Conservation (phyloP, 2,888 invertebrate genomes). For the Rotaria socialis region DNA sequence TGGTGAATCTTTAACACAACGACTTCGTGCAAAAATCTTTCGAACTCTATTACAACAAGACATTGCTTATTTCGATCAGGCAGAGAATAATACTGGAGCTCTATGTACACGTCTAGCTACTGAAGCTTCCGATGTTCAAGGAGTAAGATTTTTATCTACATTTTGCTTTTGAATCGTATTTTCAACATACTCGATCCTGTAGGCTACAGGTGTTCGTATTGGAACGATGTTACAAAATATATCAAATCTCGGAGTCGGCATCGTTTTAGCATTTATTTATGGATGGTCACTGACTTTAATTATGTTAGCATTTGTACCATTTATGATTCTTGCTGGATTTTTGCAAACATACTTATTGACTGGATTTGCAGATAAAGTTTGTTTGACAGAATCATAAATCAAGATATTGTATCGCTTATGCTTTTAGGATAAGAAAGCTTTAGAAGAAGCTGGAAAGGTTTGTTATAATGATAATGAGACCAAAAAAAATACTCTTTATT, state of each 20-base stretch:
- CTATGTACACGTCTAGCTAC: slow-evolving; percentile 57
- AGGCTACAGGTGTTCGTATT: slow-evolving; percentile 55
- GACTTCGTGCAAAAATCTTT: slow-evolving; percentile 64
- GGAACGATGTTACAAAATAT: slow-evolving; percentile 57
- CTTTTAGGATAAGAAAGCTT: slow-evolving; percentile 25
- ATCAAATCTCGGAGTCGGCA: slow-evolving; percentile 57
- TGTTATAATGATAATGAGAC: neutral
- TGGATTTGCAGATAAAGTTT: slow-evolving; percentile 53
- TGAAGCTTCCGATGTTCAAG: slow-evolving; percentile 58
- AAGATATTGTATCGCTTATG: neutral
- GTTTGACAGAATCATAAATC: slow-evolving; percentile 51
- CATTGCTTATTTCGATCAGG: slow-evolving; percentile 57
- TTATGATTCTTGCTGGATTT: slow-evolving; percentile 57
- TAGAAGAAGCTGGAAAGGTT: slow-evolving; percentile 44
- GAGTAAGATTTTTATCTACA: slow-evolving; percentile 52
- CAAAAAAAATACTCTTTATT: too few relatives aligned
- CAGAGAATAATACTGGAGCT: slow-evolving; percentile 55
- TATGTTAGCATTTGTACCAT: slow-evolving; percentile 55
- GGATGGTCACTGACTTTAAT: slow-evolving; percentile 61
- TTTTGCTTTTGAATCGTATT: slow-evolving; percentile 48
- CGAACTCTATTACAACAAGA: slow-evolving; percentile 61
- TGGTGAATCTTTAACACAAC: slow-evolving; percentile 73
- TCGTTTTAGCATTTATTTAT: slow-evolving; percentile 60
- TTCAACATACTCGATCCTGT: slow-evolving; percentile 53
- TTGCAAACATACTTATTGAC: slow-evolving; percentile 50